Evolutionary conservation across 2,797 vertebrate genomes (phyloP).

Genomic region (Melanotaenia nigrans): DNA sequence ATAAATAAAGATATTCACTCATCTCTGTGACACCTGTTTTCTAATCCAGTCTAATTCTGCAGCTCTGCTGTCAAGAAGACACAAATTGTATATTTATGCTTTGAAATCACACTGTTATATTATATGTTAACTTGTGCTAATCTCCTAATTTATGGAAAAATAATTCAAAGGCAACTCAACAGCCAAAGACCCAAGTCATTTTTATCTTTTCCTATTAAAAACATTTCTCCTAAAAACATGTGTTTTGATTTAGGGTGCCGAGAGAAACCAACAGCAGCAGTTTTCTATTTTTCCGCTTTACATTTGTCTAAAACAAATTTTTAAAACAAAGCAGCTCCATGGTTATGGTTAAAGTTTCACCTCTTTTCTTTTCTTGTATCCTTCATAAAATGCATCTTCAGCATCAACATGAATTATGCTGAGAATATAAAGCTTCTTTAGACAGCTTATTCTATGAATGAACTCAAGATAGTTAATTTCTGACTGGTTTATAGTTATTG

Average conservation of each 20-base stretch:
- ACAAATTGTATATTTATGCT: too few relatives aligned
- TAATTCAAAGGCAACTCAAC: neutral
- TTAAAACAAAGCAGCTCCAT: too few relatives aligned
- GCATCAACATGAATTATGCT: neutral
- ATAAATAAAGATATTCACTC: too few relatives aligned
- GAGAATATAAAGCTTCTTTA: neutral
- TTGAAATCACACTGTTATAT: too few relatives aligned
- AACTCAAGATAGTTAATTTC: too few relatives aligned
- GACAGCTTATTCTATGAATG: too few relatives aligned
- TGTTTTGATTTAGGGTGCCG: neutral
- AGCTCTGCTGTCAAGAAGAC: neutral
- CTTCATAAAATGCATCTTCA: neutral
- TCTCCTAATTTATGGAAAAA: neutral
- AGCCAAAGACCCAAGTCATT: neutral
- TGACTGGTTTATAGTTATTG: slow-evolving; percentile 24
- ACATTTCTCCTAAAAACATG: neutral
- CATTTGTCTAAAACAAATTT: too few relatives aligned
- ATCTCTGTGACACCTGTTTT: neutral
- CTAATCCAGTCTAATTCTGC: neutral
- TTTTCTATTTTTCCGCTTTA: neutral
- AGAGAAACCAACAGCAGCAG: neutral
- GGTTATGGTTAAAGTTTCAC: slow-evolving; percentile 13
- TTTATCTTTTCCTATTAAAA: neutral
- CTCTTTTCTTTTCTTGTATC: neutral
- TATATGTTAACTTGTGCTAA: too few relatives aligned